Conservation (phyloP, 1,140 invertebrate species). For the Oncopodura yosiiana region DNA sequence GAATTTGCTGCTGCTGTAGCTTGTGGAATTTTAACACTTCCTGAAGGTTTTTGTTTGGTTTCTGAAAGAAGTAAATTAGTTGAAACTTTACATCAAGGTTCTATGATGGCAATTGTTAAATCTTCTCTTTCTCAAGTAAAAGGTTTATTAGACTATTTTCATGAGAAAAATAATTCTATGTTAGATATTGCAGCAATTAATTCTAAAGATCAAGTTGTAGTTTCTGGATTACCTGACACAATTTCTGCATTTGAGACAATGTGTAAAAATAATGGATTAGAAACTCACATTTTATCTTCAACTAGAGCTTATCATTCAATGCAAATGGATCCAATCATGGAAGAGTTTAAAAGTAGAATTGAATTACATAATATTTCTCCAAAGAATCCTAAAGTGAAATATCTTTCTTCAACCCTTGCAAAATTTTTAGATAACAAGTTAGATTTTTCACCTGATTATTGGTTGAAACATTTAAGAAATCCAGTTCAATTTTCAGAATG, state of each 20-base stretch:
- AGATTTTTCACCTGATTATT: constrained; percentile 10
- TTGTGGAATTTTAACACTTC: constrained; percentile 18
- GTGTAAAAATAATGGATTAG: neutral
- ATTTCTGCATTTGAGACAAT: neutral
- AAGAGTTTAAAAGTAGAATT: constrained; percentile 12
- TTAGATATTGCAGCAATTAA: constrained; percentile 14
- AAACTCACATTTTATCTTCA: neutral
- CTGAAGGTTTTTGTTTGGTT: constrained; percentile 16
- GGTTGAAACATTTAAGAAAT: constrained; percentile 13
- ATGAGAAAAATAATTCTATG: neutral
- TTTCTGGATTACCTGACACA: constrained; percentile 5
- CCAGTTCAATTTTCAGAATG: constrained; percentile 9
- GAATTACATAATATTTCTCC: neutral
- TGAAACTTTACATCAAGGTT: constrained; percentile 7
- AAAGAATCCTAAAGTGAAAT: neutral
- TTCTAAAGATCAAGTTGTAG: constrained; percentile 13
- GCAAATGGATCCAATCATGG: constrained; percentile 9
- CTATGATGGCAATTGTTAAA: constrained; percentile 25
- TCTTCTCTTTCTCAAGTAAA: neutral
- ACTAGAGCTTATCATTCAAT: constrained; percentile 14
- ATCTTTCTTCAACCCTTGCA: constrained; percentile 7
- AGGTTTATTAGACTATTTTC: neutral
- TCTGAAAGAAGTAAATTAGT: constrained; percentile 14
- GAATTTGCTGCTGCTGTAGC: constrained; percentile 22
- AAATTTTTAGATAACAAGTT: neutral